Percentiles rank a stretch among this genome's conserved stretches.
Evolutionary conservation across 2,888 invertebrate genomes (phyloP).

Genomic region (Cheilosia soror): DNA sequence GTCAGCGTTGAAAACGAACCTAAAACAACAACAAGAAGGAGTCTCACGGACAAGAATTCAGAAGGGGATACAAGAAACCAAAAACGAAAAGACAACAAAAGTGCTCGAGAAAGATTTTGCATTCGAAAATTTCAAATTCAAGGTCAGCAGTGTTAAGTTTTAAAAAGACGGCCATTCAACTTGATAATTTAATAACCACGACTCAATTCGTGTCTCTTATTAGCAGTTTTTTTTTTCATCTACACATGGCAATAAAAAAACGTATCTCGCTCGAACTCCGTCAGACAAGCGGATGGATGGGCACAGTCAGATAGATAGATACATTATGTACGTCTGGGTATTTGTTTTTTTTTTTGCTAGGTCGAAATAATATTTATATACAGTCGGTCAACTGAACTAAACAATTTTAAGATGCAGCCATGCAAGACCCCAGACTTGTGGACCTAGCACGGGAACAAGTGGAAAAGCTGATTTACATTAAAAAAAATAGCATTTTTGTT

Average conservation of each 20-base stretch:
- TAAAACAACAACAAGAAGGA: slow-evolving; percentile 33
- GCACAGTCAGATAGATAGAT: slow-evolving; percentile 20
- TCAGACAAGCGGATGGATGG: slow-evolving; percentile 61
- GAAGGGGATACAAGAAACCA: slow-evolving; percentile 50
- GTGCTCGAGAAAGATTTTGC: slow-evolving; percentile 57
- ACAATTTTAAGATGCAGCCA: slow-evolving; percentile 54
- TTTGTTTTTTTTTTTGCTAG: slow-evolving; percentile 39
- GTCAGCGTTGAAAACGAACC: slow-evolving; percentile 38
- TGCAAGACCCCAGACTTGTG: slow-evolving; percentile 45
- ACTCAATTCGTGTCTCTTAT: slow-evolving; percentile 70
- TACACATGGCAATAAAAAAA: slow-evolving; percentile 49
- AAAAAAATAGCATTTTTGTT: too few relatives aligned
- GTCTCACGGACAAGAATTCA: slow-evolving; percentile 54
- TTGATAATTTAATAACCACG: slow-evolving; percentile 77
- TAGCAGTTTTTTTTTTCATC: slow-evolving; percentile 48
- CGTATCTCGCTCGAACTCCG: slow-evolving; percentile 12
- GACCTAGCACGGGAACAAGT: slow-evolving; percentile 4
- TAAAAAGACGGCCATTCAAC: slow-evolving; percentile 81
- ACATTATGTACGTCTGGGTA: background rate
- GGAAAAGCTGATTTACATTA: background rate
- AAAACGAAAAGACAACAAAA: slow-evolving; percentile 10
- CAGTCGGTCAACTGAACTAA: slow-evolving; percentile 40
- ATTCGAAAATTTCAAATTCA: slow-evolving; percentile 79
- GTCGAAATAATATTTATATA: slow-evolving; percentile 9
- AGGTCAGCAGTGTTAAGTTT: slow-evolving; percentile 80